Base-by-base conservation (phyloP, 2,797 vertebrate species). In the Lycodopsis pacificus region DNA sequence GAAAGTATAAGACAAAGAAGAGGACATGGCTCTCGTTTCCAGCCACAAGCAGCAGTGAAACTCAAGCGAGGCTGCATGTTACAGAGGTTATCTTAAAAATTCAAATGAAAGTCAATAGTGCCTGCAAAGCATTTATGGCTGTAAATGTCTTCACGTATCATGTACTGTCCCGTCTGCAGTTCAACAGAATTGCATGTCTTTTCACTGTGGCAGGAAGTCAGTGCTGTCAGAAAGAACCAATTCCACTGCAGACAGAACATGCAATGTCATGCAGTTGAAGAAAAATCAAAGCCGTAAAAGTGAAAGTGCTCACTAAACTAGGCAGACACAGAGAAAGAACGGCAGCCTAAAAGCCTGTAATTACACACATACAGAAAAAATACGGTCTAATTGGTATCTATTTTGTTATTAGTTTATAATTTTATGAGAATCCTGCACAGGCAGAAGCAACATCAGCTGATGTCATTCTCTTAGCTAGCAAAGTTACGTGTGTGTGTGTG, bases 151-250 rank as follows among this genome's bases (percentile, higher is more conserved):
- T n/a, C 51, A 51, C 3, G 1, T 10, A 63, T 4, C 11, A 49
- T 4, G 15, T 44, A 19, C 61, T 13, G 42, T 0, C 32, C 9
- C 13, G 1, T 59, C 20, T 46, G 27, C 36, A 61, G 36, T 73
- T 86, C 57, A 83, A 80, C 79, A 78, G 63, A 63, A 58, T 54
- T 86, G 67, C 77, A 65, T 57, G n/a, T 44, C 17, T 49, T 73
- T 67, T 57, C 12, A 56, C 36, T 12, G 44, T 54, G 36, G 12
- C 66, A n/a, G 14, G 48, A 49, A 20, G 48, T 49, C 19, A 49
- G 48, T 15, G 11, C n/a, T 32, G 32, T 15, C 51, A 44, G 54
- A 64, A 14, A 40, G 7, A 73, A 68, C 19, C 4, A 5, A 17
- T 30, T 67, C 15, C 51, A 65, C 13, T 9, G 7, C 51, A 64